Evolutionary conservation across 2,888 invertebrate genomes (phyloP).

Genomic region (Conchocele bisecta): DNA sequence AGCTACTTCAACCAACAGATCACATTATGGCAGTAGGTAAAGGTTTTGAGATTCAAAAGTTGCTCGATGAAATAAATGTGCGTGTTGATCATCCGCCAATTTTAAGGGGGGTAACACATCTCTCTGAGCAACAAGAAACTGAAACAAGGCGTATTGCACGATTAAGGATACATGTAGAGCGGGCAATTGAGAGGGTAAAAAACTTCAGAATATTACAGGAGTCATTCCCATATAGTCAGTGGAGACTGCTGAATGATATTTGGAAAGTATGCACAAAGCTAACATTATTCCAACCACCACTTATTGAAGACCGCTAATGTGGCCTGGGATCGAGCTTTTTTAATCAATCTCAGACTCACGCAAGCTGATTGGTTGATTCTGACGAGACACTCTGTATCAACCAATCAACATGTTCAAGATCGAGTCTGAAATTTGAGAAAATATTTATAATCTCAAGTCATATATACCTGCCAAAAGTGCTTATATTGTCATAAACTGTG

Average conservation of each 20-base stretch:
- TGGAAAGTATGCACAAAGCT: slow-evolving; percentile 20
- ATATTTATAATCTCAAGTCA: no score
- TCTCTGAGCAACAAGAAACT: background rate
- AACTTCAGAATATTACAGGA: slow-evolving; percentile 24
- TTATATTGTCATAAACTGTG: no score
- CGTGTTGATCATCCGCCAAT: background rate
- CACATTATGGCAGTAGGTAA: background rate
- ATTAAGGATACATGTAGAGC: slow-evolving; percentile 17
- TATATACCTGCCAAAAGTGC: no score
- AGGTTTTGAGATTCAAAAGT: background rate
- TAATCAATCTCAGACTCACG: no score
- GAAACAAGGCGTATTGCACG: background rate
- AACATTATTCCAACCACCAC: no score
- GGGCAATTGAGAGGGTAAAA: slow-evolving; percentile 26
- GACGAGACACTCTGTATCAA: no score
- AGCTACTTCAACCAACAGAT: no score
- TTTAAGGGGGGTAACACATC: background rate
- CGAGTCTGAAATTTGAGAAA: no score
- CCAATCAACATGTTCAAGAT: no score
- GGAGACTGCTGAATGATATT: slow-evolving; percentile 17
- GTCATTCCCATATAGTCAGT: slow-evolving; percentile 1
- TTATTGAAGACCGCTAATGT: no score
- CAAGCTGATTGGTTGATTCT: no score
- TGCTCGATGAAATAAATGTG: background rate
- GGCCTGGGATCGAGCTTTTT: no score